Base-by-base conservation (phyloP, 2,888 invertebrate species). In the Cetonia aurata region DNA sequence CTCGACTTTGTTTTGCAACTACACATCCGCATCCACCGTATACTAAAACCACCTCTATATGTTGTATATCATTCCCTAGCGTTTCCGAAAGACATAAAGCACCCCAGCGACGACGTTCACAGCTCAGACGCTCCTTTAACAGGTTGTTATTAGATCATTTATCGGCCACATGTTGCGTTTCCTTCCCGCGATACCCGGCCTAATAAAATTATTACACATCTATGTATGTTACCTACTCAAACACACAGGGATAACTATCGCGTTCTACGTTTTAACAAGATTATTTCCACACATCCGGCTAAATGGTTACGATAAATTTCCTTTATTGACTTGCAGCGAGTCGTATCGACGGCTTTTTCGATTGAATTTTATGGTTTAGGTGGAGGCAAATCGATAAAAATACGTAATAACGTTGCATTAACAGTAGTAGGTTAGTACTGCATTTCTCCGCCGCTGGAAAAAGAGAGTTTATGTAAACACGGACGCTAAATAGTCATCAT, bases 171-270 rank as follows among this genome's bases (percentile, higher is more conserved):
- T 69, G 69, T 69, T 69, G 69, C 69, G 60, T 62, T 10, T 6
- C 37, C 4, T 62, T 44, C 44, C 55, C 41, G 42, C 60, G 59
- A 59, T 25, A 53, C 42, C 52, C 50, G 69, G 15, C 44, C 62
- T 69, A 69, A 69, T 62, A 69, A 69, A 69, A 69, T 69, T 69
- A 69, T 69, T 69, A 44, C 69, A 62, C 69, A n/a, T n/a, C n/a
- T n/a, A n/a, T n/a, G 44, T 41, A 25, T 25, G 4, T 4, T 25
- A 25, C 25, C 25, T 25, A 37, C 60, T 50, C 31, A 50, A 52
- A 62, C 53, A 69, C 60, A 69, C 62, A n/a, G 52, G 44, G 4
- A 25, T 69, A 50, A 37, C 4, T 37, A 37, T 8, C 62, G 53
- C 62, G 53, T 31, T 60, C 48, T 52, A 42, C 69, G 52, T 53